Percentiles rank a stretch among this genome's conserved stretches.
phyloP scores from a whole-genome alignment of 2,113 vertebrate species.

The Crotalus viridis region DNA sequence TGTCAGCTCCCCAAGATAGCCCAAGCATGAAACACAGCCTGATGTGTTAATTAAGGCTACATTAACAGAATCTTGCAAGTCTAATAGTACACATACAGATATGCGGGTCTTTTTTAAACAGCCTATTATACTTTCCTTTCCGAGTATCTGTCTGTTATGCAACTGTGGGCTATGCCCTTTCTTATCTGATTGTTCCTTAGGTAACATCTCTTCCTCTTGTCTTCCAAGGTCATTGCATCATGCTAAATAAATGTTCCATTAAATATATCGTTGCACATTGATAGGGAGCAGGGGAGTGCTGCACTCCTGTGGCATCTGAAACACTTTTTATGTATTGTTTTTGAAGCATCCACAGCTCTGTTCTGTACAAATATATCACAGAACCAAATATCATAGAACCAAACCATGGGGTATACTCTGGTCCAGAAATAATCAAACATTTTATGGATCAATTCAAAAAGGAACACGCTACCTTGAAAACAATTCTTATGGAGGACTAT shows the following conservation, averaged over 20 bases:
- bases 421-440: not conserved
- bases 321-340: not conserved
- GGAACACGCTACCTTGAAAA: not conserved
- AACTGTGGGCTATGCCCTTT: not conserved
- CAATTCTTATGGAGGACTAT: not conserved
- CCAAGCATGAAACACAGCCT: not conserved
- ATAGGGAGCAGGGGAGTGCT: not conserved
- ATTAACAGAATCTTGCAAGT: not conserved
- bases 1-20: not conserved
- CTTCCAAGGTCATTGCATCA: not conserved
- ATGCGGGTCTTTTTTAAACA: not conserved
- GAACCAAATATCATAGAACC: not conserved
- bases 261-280: not conserved
- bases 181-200: not conserved
- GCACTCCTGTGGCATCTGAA: not conserved
- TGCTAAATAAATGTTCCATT: not conserved
- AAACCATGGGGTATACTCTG: not conserved
- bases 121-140: not conserved
- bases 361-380: not conserved
- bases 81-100: not conserved
- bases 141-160: not conserved
- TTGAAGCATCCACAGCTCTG: not conserved
- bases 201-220: not conserved
- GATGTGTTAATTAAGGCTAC: not conserved
- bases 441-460: not conserved